Conservation (phyloP, 1,140 invertebrate genomes). For the Andrena cerasifolii region DNA sequence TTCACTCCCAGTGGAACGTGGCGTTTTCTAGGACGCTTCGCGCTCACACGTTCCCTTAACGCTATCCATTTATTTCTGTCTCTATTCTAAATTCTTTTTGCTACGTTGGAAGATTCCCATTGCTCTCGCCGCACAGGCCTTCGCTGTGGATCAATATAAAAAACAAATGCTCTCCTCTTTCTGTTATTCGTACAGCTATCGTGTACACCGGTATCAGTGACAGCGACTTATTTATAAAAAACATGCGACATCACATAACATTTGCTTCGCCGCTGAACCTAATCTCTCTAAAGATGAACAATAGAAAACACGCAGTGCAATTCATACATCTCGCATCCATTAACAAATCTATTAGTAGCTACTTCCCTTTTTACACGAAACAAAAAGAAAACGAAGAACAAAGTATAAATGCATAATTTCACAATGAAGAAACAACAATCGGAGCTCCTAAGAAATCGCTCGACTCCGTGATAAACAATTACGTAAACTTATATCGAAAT, state of each 20-base stretch:
- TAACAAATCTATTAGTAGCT: slow-evolving; percentile 22
- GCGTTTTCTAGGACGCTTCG: slow-evolving; percentile 55
- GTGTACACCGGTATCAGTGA: slow-evolving; percentile 22
- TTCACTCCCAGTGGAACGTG: slow-evolving; percentile 60
- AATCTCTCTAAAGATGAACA: slow-evolving; percentile 33
- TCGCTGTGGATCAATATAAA: slow-evolving; percentile 48
- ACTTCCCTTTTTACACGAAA: neutral
- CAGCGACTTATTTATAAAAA: slow-evolving; percentile 45
- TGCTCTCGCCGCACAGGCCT: slow-evolving; percentile 40
- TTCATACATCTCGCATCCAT: slow-evolving; percentile 29
- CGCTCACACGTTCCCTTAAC: slow-evolving; percentile 42
- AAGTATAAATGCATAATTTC: slow-evolving; percentile 40
- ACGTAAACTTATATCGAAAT: slow-evolving; percentile 29
- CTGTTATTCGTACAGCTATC: slow-evolving; percentile 41
- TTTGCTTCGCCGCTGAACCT: slow-evolving; percentile 43
- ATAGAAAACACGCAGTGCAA: slow-evolving; percentile 27
- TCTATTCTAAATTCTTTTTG: slow-evolving; percentile 59
- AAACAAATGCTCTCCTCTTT: slow-evolving; percentile 54
- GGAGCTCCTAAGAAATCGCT: slow-evolving; percentile 12
- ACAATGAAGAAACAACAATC: slow-evolving; percentile 13
- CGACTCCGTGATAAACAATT: slow-evolving; percentile 3
- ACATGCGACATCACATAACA: slow-evolving; percentile 41
- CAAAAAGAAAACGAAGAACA: neutral
- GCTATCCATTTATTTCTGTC: slow-evolving; percentile 33
- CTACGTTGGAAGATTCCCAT: slow-evolving; percentile 61